Evolutionary conservation across 2,113 vertebrate species (phyloP).

Genomic region (Psettodes erumei): DNA sequence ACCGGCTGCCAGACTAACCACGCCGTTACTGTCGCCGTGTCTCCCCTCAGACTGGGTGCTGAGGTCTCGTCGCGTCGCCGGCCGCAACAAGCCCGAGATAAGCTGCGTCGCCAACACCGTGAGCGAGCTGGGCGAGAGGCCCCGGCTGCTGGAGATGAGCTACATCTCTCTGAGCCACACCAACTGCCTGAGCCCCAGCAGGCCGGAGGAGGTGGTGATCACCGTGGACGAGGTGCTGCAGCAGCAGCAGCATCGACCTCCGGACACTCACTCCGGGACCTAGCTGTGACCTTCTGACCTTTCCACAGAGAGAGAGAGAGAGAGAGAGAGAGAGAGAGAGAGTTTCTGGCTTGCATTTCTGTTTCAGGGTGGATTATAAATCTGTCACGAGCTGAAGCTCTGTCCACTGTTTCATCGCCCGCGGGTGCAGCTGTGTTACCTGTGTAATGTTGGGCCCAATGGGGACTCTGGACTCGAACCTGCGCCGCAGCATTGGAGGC

Average conservation of each 20-base stretch:
- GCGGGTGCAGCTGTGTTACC: conserved; percentile 25
- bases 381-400: conserved; percentile 46
- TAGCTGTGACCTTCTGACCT: conserved; percentile 43
- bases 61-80: conserved; percentile 74
- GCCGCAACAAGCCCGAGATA: conserved; percentile 83
- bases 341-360: conserved; percentile 40
- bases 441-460: conserved; percentile 17
- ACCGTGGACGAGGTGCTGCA: conserved; percentile 81
- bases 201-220: conserved; percentile 82
- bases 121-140: conserved; percentile 63
- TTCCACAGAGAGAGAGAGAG: conserved; percentile 35
- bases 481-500: conserved; percentile 2
- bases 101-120: conserved; percentile 85
- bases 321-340: conserved; percentile 29
- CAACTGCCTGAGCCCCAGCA: conserved; percentile 30
- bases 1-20: neutral
- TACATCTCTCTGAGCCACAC: conserved; percentile 70
- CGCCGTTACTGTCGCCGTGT: conserved; percentile 17
- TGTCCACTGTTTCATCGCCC: conserved; percentile 44
- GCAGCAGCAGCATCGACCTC: conserved; percentile 71
- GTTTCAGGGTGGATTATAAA: conserved; percentile 54
- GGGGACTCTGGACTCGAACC: neutral
- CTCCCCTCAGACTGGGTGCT: conserved; percentile 85
- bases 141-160: conserved; percentile 60
- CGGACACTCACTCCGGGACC: conserved; percentile 76